Conservation (phyloP, 30 jellyfish, hydroid and myxozoan genomes). For the Catostylus mosaicus region DNA sequence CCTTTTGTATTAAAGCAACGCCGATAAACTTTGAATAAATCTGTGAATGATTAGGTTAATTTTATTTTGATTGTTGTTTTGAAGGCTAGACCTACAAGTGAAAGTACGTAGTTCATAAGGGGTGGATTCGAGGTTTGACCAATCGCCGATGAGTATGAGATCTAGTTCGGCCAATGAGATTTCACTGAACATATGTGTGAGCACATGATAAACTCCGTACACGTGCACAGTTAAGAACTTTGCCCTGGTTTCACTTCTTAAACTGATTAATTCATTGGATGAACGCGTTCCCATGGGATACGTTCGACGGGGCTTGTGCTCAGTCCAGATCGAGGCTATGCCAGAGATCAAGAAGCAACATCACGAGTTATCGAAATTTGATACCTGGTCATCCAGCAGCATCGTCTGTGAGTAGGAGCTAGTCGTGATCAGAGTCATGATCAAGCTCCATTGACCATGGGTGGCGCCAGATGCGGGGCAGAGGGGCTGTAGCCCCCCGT, state of each 20-base stretch:
- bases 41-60: neutral
- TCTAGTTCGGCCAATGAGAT: slow-evolving; percentile 42
- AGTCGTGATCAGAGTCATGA: too few relatives aligned
- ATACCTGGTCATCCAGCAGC: too few relatives aligned
- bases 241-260: slow-evolving; percentile 27
- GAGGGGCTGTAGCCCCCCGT: too few relatives aligned
- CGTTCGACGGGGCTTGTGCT: too few relatives aligned
- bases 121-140: slow-evolving; percentile 83
- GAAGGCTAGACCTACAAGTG: slow-evolving; percentile 67
- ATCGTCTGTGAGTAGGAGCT: too few relatives aligned
- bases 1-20: neutral
- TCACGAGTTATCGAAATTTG: too few relatives aligned
- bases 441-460: too few relatives aligned
- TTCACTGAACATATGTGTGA: slow-evolving; percentile 36
- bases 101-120: slow-evolving; percentile 63
- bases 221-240: slow-evolving; percentile 46
- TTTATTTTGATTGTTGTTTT: slow-evolving; percentile 34
- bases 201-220: slow-evolving; percentile 36
- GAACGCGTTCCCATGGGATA: too few relatives aligned
- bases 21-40: neutral
- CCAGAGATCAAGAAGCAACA: too few relatives aligned
- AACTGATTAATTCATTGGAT: too few relatives aligned
- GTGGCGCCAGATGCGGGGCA: too few relatives aligned
- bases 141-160: slow-evolving; percentile 23
- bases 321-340: too few relatives aligned